These are phyloP conservation scores for Apis cerana DNA, from an alignment of 1,140 invertebrate genomes.

Conservation along the genomic window DNA sequence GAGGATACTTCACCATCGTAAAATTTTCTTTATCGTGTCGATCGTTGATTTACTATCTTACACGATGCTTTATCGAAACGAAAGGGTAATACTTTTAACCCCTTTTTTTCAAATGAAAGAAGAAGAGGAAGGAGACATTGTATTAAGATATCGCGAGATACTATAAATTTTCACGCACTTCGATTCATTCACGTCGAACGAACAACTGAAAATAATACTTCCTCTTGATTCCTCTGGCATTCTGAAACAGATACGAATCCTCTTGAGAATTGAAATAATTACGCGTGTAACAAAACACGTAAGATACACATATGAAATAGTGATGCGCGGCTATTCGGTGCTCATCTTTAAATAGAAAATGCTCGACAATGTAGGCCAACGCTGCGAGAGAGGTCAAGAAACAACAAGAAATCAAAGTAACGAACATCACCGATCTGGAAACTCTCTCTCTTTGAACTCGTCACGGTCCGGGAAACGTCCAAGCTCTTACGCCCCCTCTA, in stretches of 20 bases:
- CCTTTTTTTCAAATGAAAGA: background rate
- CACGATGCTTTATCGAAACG: background rate
- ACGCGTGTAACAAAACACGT: background rate
- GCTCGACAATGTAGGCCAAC: background rate
- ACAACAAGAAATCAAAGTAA: conserved; percentile 12
- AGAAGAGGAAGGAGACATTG: too few species aligned
- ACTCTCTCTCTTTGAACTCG: background rate
- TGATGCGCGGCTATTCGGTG: too few species aligned
- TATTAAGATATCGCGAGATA: too few species aligned
- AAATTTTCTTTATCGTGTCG: background rate
- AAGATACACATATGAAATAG: background rate
- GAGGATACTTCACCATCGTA: background rate
- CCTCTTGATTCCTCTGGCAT: too few species aligned
- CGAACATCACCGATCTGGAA: background rate
- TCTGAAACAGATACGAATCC: too few species aligned
- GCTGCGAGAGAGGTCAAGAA: background rate
- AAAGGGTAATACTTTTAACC: background rate
- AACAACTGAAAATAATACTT: too few species aligned
- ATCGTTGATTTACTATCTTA: background rate
- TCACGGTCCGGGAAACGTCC: background rate
- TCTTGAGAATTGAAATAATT: too few species aligned
- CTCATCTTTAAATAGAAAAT: conserved; percentile 6
- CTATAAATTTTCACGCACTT: too few species aligned
- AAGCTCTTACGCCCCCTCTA: background rate
- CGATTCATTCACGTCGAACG: too few species aligned